Evolutionary conservation across 2,797 vertebrate genomes (phyloP).

Genomic region (Sparidentex hasta): DNA sequence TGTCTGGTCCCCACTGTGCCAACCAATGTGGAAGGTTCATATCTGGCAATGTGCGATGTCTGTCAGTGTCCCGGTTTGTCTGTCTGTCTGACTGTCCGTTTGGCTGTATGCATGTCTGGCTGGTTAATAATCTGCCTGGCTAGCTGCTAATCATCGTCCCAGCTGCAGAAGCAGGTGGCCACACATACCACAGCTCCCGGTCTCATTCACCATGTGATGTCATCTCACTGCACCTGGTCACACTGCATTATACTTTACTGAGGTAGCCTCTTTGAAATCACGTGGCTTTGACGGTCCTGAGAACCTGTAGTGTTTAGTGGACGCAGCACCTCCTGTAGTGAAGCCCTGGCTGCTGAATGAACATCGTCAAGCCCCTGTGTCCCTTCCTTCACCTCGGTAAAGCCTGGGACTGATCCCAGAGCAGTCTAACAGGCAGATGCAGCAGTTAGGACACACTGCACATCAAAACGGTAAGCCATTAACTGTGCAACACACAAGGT

Average conservation of each 20-base stretch:
- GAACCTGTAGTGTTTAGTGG: slow-evolving; percentile 25
- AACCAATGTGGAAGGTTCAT: slow-evolving; percentile 69
- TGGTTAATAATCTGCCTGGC: slow-evolving; percentile 76
- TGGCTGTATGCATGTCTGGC: slow-evolving; percentile 63
- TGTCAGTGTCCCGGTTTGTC: slow-evolving; percentile 55
- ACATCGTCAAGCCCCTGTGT: slow-evolving; percentile 22
- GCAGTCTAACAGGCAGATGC: slow-evolving; percentile 50
- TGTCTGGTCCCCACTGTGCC: slow-evolving; percentile 68
- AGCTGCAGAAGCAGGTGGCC: slow-evolving; percentile 82
- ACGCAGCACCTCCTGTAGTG: slow-evolving; percentile 7
- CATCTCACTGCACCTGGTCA: slow-evolving; percentile 76
- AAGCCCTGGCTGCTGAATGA: slow-evolving; percentile 33
- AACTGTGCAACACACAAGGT: slow-evolving; percentile 66
- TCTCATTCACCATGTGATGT: slow-evolving; percentile 74
- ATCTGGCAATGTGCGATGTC: slow-evolving; percentile 72
- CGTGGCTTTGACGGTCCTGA: slow-evolving; percentile 22
- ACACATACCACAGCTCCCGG: slow-evolving; percentile 75
- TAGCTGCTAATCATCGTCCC: slow-evolving; percentile 75
- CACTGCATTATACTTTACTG: slow-evolving; percentile 46
- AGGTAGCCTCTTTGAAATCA: slow-evolving; percentile 40
- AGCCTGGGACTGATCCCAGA: slow-evolving; percentile 50
- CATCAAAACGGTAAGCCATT: slow-evolving; percentile 63
- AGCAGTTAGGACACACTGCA: slow-evolving; percentile 63
- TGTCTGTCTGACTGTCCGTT: slow-evolving; percentile 66
- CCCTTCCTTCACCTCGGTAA: slow-evolving; percentile 48